Evolutionary conservation across 2,888 invertebrate genomes (phyloP), one percentile per base, ranked within the genome.

Genomic region (Xestia ashworthii): DNA sequence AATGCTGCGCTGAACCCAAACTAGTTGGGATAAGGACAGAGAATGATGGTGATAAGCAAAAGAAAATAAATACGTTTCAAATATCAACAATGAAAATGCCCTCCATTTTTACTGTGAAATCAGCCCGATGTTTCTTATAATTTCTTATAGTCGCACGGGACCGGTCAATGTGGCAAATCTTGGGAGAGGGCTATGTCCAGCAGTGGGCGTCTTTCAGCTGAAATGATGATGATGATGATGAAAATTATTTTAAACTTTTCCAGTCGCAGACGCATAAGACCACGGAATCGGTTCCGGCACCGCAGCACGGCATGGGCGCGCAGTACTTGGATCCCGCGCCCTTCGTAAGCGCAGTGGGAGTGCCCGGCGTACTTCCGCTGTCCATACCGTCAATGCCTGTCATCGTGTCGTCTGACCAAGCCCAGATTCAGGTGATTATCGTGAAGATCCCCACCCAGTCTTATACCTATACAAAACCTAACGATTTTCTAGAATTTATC

Each of bases 301-400:
- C 97, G 14, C 95, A 95, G 83, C 94, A 94, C 85, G 90, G 90
- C 9, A 94, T 96, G 9, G 96, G 95, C 1, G 90, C 94, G 3
- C 95, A 96, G 88, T 96, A 93, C 86, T 79, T 96, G 38, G 94
- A 96, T 71, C 94, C 95, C 3, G 87, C 92, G 8, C 93, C 95
- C 8, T 96, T 93, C 84, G 91, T 95, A 9, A 86, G 91, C 25
- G 86, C 93, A 0, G 89, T 94, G 22, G 87, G 90, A 3, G 89
- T 94, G 11, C 90, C 91, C 0, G 92, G 89, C 6, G 90, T 93
- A 11, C 76, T 93, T 65, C 91, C 93, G 0, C 76, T 94, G 22
- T 83, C 93, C 0, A 77, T 94, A 25, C 91, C 92, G 0, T 75
- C 93, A 16, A 83, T 94, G 58, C 95, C 95, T 0, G 92, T 95